phyloP scores from a whole-genome alignment of 1,140 invertebrate genomes.

The Leptestheria dahalacensis region DNA sequence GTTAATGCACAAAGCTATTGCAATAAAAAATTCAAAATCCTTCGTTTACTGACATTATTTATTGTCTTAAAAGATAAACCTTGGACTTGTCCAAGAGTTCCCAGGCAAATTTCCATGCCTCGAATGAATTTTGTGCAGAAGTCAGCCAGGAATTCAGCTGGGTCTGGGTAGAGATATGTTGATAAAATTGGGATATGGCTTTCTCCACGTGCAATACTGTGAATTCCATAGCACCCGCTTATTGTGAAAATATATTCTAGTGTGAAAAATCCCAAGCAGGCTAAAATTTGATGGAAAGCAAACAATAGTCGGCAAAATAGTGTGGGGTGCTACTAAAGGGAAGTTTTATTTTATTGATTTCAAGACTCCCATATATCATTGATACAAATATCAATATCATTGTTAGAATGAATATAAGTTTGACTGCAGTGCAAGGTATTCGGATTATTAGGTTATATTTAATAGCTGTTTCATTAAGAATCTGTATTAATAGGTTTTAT shows the following conservation, averaged over 20 bases:
- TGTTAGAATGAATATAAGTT: background rate
- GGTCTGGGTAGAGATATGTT: slow-evolving; percentile 34
- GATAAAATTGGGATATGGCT: slow-evolving; percentile 35
- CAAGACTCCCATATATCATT: too few relatives aligned
- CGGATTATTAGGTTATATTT: too few relatives aligned
- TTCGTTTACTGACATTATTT: slow-evolving; percentile 7
- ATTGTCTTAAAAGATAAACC: slow-evolving; percentile 32
- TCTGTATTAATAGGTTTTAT: background rate
- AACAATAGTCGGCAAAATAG: background rate
- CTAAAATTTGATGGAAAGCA: too few relatives aligned
- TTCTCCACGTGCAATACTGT: slow-evolving; percentile 23
- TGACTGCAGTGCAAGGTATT: background rate
- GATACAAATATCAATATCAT: background rate
- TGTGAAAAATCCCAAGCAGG: too few relatives aligned
- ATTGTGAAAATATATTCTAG: background rate
- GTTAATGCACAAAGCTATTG: too few relatives aligned
- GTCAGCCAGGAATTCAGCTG: slow-evolving; percentile 70
- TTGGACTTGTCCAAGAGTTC: slow-evolving; percentile 59
- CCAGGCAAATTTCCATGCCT: slow-evolving; percentile 83
- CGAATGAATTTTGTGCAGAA: slow-evolving; percentile 56
- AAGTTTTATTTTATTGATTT: background rate
- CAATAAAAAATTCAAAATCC: slow-evolving; percentile 10
- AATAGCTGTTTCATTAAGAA: too few relatives aligned
- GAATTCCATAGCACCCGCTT: slow-evolving; percentile 20
- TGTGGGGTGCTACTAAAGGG: slow-evolving; percentile 17